Base-by-base conservation (phyloP, 2,888 invertebrate genomes). In the Brachypalpus laphriformis region DNA sequence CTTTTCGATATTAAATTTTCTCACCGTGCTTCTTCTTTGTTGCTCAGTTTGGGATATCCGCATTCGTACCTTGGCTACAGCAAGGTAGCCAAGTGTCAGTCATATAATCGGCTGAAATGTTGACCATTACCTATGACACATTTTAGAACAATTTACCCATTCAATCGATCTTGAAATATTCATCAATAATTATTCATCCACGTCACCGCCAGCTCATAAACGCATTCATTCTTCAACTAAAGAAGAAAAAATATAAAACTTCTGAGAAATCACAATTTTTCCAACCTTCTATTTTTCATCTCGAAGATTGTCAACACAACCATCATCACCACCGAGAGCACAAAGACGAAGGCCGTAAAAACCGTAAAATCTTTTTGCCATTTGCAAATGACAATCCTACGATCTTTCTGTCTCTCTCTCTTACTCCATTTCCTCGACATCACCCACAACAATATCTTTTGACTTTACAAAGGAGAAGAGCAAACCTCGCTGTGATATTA, bases 401-500 rank as follows among this genome's bases (percentile, higher is more conserved):
- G 28, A 5, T 66, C 34, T 63, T 28, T 28, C 25, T 3, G 40
- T 28, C n/a, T 51, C 9, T 63, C 14, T 74, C 22, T 25, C 16
- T 22, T 5, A 0, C 45, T 31, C 8, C 25, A 5, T 20, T 22
- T 14, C 14, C 22, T 31, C 9, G 31, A 47, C 45, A 54, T 70
- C 70, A 77, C 45, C 63, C 70, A 72, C 51, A 59, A 66, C 61
- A 59, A 65, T 56, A 63, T 71, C 82, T 76, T 76, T 76, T 76
- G 76, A 81, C 63, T n/a, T 82, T 70, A 8, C 40, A 31, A 68
- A 76, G 49, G 61, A 68, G 31, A 66, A 63, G 40, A 66, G 56
- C 42, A 77, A 82, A 72, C 54, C 51, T 77, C 28, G 37, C 59
- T 63, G 78, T 51, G 40, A 72, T 78, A 82, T 78, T 78, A 82